Conservation (phyloP, 92 coral and sea anemone species). For the Parazoanthus swiftii region DNA sequence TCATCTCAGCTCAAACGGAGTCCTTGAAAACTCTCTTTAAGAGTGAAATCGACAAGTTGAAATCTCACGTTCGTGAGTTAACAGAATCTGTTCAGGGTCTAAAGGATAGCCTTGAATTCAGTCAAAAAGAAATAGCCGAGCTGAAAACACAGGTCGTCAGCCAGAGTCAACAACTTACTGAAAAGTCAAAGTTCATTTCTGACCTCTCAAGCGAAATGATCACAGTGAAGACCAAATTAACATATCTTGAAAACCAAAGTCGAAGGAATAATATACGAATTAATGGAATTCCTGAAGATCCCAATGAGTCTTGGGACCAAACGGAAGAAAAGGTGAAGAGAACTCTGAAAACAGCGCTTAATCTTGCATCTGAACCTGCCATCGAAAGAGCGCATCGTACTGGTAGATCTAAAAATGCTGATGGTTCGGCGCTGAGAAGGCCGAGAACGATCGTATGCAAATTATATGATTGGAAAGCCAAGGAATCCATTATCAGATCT, state of each 20-base stretch:
- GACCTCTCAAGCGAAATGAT: conserved; percentile 29
- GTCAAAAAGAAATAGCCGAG: conserved; percentile 33
- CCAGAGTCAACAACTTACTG: conserved; percentile 21
- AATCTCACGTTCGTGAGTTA: conserved; percentile 5
- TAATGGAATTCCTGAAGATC: conserved; percentile 38
- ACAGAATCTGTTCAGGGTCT: neutral
- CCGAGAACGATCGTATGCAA: neutral
- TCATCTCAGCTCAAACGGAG: neutral
- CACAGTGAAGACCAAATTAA: conserved; percentile 25
- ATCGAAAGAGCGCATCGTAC: conserved; percentile 37
- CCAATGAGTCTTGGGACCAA: conserved; percentile 30
- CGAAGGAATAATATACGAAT: conserved; percentile 20
- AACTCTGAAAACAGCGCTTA: conserved; percentile 5
- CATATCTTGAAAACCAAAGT: neutral
- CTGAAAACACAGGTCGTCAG: conserved; percentile 18
- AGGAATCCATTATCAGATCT: conserved; percentile 10
- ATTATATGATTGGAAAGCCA: neutral
- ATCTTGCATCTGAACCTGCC: conserved; percentile 9
- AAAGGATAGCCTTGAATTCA: conserved; percentile 23
- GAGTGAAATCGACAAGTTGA: conserved; percentile 1
- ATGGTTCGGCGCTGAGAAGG: conserved; percentile 25
- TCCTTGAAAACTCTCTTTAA: neutral
- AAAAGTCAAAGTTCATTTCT: conserved; percentile 10
- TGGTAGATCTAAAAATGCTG: conserved; percentile 8
- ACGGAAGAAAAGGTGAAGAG: conserved; percentile 33